A percentile compares a stretch with the other conserved stretches of the same genome.
These are phyloP conservation scores for Aplidium turbinatum DNA, from an alignment of 23 tunicate species.

Conservation along the genomic window DNA sequence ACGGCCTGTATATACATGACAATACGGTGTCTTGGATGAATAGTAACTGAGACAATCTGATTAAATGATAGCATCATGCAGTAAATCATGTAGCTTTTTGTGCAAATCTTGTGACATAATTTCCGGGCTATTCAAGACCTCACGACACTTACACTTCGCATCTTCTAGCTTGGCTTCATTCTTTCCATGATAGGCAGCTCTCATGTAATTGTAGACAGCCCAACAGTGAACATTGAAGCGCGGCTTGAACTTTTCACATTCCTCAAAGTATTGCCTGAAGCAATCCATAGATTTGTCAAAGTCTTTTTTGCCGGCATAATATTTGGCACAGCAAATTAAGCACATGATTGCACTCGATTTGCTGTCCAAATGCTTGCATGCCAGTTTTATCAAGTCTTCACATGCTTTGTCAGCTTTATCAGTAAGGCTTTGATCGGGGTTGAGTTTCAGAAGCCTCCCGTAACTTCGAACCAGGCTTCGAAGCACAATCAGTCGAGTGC, in stretches of 20 bases:
- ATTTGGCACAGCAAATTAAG: conserved; percentile 52
- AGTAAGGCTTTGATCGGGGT: background rate
- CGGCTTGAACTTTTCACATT: conserved; percentile 10
- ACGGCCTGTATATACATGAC: no score
- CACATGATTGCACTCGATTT: conserved; percentile 33
- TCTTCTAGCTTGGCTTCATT: background rate
- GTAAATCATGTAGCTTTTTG: background rate
- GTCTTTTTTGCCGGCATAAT: conserved; percentile 34
- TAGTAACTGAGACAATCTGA: no score
- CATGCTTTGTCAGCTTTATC: conserved; percentile 8
- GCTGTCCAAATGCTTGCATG: conserved; percentile 1
- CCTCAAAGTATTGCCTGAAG: conserved; percentile 25
- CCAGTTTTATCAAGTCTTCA: conserved; percentile 7
- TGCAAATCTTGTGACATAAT: background rate
- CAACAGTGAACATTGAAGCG: conserved; percentile 37
- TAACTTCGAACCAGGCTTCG: conserved; percentile 6
- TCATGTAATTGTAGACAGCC: conserved; percentile 53
- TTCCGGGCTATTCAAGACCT: conserved; percentile 4
- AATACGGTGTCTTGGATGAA: no score
- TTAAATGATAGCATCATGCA: no score
- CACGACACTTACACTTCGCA: background rate
- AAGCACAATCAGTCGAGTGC: background rate
- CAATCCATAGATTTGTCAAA: conserved; percentile 15
- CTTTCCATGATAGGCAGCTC: conserved; percentile 13
- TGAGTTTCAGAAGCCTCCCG: background rate